Evolutionary conservation across 2,888 invertebrate species (phyloP).

Genomic region (Metacarcinus magister): DNA sequence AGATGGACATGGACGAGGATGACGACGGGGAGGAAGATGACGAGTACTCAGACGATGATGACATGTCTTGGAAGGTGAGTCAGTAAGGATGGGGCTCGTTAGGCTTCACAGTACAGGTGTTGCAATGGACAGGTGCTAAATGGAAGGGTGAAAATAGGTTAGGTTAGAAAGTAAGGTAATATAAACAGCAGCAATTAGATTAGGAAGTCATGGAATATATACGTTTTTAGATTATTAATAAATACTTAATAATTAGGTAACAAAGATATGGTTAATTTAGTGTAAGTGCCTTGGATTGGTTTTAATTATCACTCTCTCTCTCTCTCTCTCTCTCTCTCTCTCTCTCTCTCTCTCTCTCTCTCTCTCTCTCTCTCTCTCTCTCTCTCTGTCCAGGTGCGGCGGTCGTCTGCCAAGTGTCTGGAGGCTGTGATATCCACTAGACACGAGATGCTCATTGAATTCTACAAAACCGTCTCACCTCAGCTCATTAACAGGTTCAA

Average conservation of each 20-base stretch:
- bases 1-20: conserved; percentile 84
- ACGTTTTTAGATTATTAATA: too few species aligned
- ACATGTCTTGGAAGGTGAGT: conserved; percentile 98
- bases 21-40: conserved; percentile 90
- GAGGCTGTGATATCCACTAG: conserved; percentile 97
- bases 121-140: too few species aligned
- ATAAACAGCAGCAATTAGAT: too few species aligned
- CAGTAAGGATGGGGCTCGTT: not conserved
- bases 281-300: not conserved
- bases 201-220: too few species aligned
- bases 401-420: conserved; percentile 98
- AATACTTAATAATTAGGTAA: too few species aligned
- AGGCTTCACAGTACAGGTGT: too few species aligned
- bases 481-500: conserved; percentile 96
- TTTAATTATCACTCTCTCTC: not conserved
- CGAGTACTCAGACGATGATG: conserved; percentile 99
- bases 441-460: conserved; percentile 94
- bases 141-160: too few species aligned
- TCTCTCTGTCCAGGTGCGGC: conserved; percentile 86
- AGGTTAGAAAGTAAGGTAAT: too few species aligned
- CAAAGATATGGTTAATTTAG: too few species aligned
- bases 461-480: conserved; percentile 95
- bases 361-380: not conserved
- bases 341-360: conserved; percentile 3
- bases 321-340: not conserved